Evolutionary conservation across 2,888 invertebrate genomes (phyloP), one percentile per base, ranked within the genome.

Genomic region (Norana najaformis): DNA sequence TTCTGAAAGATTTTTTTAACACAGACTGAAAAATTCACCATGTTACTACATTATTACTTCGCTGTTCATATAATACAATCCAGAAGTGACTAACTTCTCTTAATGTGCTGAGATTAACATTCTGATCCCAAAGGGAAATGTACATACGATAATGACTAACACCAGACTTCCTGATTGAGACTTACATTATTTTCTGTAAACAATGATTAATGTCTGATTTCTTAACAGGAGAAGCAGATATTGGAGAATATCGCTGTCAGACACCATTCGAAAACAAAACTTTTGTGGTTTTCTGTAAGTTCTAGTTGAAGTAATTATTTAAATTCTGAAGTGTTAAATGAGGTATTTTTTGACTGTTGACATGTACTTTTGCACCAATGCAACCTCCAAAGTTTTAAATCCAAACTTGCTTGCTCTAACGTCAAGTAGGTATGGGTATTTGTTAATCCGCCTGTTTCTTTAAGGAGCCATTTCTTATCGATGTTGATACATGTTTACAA

Each of bases 231-330:
- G 90, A 90, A 38, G 36, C 83, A 34, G 90, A 90, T 41, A 23
- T 90, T 38, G 90, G 90, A 38, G 36, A 37, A 20, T 90, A 89
- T 41, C 82, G n/a, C 83, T 90, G 90, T 90, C 14, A 23, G 30
- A 41, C 35, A 20, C 18, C 53, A n/a, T 16, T 23, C 38, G 83
- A 39, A 20, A 89, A 83, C 85, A 36, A 41, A 39, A 89, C 90
- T 34, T 36, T 90, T 34, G 89, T 41, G 36, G 4, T 90, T 36
- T 20, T 38, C 83, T 37, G 90, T 90, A n/a, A 83, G 90, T 89
- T 30, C 35, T 85, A 85, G 30, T 39, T 36, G 53, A 23, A 37
- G 18, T 53, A 35, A 18, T 23, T 35, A 37, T 36, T 69, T n/a
- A 0, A 35, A 69, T 36, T 30, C 37, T 88, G n/a, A n/a, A n/a